phyloP scores from a whole-genome alignment of 2,888 invertebrate species.

The Dryadula phaetusa region DNA sequence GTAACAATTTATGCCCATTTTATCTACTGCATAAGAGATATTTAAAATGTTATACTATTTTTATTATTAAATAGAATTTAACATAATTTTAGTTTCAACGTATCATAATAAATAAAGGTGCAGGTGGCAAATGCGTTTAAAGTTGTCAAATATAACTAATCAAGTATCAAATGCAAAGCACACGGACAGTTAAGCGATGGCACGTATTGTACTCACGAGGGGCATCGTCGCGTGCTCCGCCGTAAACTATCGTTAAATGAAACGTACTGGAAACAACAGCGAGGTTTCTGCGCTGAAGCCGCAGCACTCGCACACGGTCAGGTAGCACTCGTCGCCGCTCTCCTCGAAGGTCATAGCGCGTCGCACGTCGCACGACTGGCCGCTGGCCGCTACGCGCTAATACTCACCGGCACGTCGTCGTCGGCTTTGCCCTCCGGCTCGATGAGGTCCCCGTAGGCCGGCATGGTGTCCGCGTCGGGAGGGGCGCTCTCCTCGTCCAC shows the following conservation, averaged over 20 bases:
- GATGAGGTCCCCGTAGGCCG: constrained; percentile 82
- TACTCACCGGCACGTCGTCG: constrained; percentile 67
- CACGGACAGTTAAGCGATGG: constrained; percentile 60
- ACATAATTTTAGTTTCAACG: no score
- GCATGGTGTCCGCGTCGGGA: constrained; percentile 70
- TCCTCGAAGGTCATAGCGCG: constrained; percentile 83
- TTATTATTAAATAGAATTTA: no score
- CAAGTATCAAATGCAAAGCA: constrained; percentile 53
- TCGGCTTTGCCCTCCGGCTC: constrained; percentile 68
- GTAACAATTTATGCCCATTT: no score
- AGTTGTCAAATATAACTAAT: constrained; percentile 21
- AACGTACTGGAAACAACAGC: constrained; percentile 80
- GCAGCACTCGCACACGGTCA: constrained; percentile 82
- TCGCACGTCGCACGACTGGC: constrained; percentile 74
- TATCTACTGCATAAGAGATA: no score
- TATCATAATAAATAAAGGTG: neutral
- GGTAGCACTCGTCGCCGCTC: constrained; percentile 77
- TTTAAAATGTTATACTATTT: no score
- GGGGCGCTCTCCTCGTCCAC: constrained; percentile 73
- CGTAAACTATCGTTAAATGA: constrained; percentile 77
- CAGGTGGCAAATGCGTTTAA: neutral
- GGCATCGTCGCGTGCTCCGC: constrained; percentile 71
- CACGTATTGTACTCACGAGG: constrained; percentile 80
- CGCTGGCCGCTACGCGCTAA: constrained; percentile 66
- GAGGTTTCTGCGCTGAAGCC: constrained; percentile 82